Percentiles rank a stretch among this genome's conserved stretches.
These are phyloP conservation scores for Geotrupes spiniger DNA, from an alignment of 2,888 invertebrate genomes.

Conservation along the genomic window DNA sequence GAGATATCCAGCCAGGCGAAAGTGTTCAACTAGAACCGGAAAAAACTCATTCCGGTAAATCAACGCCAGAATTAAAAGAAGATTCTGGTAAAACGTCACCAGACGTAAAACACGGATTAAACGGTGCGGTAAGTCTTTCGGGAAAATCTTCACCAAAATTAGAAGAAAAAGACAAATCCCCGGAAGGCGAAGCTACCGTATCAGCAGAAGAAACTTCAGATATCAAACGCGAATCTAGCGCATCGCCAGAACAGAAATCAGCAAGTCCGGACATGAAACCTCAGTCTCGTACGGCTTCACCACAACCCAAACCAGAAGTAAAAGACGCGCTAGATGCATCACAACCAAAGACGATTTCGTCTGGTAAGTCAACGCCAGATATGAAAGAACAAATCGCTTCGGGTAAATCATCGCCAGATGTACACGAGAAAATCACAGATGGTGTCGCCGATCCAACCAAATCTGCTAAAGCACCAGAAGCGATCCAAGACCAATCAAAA, in stretches of 20 bases:
- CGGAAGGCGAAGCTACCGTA: constrained; percentile 17
- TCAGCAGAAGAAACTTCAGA: constrained; percentile 16
- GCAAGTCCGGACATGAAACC: no score
- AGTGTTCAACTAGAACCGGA: no score
- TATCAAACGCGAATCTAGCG: no score
- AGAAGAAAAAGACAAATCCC: constrained; percentile 8
- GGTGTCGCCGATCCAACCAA: no score
- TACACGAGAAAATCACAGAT: constrained; percentile 7
- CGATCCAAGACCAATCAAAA: no score
- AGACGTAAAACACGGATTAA: constrained; percentile 11
- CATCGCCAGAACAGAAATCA: no score
- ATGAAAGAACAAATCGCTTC: constrained; percentile 10
- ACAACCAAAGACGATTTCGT: constrained; percentile 1
- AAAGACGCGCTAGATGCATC: constrained; percentile 7
- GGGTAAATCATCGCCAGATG: constrained; percentile 12
- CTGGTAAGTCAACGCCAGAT: constrained; percentile 24
- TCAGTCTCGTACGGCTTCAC: no score
- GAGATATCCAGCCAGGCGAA: no score
- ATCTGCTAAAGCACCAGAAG: no score
- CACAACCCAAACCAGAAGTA: not conserved
- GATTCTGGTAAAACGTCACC: constrained; percentile 15
- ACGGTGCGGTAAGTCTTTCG: not conserved
- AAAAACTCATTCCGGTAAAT: no score
- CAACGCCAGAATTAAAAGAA: constrained; percentile 13
- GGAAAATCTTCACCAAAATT: not conserved